These are phyloP conservation scores for Pterois miles DNA, from an alignment of 2,797 vertebrate genomes.

Conservation along the genomic window DNA sequence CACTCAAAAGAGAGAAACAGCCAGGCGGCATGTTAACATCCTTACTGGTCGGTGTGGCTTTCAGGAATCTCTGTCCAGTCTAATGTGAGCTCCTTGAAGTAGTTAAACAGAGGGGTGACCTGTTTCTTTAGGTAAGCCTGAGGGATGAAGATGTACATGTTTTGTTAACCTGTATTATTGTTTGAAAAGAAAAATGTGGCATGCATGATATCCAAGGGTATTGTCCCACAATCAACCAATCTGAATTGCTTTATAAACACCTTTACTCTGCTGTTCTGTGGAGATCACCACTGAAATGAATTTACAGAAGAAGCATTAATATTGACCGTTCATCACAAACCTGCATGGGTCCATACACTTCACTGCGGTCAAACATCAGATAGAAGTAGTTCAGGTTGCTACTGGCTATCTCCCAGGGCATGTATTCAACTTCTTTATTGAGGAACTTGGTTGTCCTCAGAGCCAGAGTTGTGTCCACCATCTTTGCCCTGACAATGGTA, in stretches of 20 bases:
- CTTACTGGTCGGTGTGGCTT: slow-evolving; percentile 89
- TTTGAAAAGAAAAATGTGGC: not conserved
- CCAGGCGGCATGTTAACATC: not conserved
- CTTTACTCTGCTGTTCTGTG: not conserved
- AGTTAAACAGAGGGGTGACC: slow-evolving; percentile 80
- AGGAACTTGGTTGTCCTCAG: slow-evolving; percentile 89
- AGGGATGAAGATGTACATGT: slow-evolving; percentile 12
- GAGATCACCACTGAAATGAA: not conserved
- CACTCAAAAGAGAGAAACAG: not conserved
- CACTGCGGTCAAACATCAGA: slow-evolving; percentile 90
- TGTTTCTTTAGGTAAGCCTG: slow-evolving; percentile 88
- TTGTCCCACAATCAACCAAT: not conserved
- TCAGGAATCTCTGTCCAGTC: slow-evolving; percentile 64
- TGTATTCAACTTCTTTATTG: slow-evolving; percentile 78
- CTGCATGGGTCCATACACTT: slow-evolving; percentile 90
- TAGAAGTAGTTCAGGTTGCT: slow-evolving; percentile 84
- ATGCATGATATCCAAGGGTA: not conserved
- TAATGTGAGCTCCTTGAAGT: slow-evolving; percentile 67
- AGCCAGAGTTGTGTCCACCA: slow-evolving; percentile 81
- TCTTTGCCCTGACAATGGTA: slow-evolving; percentile 78
- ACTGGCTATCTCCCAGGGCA: slow-evolving; percentile 88
- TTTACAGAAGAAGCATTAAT: not conserved
- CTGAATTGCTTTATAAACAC: not conserved
- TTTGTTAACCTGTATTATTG: not conserved
- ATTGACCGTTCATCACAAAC: slow-evolving; percentile 66